Evolutionary conservation across 2,888 invertebrate species (phyloP).

Genomic region (Steinernema carpocapsae): DNA sequence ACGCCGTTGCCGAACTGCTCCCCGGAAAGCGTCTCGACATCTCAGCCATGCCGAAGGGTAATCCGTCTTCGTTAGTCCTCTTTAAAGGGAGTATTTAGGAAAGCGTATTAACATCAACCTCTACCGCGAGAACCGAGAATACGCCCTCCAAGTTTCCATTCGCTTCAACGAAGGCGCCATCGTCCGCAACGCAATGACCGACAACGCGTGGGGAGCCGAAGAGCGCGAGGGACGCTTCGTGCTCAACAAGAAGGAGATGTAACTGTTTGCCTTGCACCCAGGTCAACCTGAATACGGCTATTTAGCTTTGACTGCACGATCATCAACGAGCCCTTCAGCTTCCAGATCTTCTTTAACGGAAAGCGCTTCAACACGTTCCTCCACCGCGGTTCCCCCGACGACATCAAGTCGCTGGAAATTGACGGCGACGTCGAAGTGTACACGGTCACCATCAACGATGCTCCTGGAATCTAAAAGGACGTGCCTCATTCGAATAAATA

Average conservation of each 20-base stretch:
- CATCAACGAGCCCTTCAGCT: conserved; percentile 65
- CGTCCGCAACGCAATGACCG: conserved; percentile 65
- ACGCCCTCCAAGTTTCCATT: conserved; percentile 67
- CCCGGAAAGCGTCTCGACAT: conserved; percentile 67
- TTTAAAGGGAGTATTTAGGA: conserved; percentile 47
- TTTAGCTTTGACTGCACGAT: conserved; percentile 67
- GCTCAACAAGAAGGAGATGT: conserved; percentile 63
- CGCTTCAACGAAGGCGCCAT: conserved; percentile 66
- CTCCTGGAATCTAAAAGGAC: conserved; percentile 51
- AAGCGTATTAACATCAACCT: conserved; percentile 66
- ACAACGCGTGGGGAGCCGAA: conserved; percentile 66
- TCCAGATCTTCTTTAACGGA: conserved; percentile 67
- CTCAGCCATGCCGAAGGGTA: conserved; percentile 63
- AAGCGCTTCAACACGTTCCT: conserved; percentile 60
- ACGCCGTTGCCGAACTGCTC: conserved; percentile 63
- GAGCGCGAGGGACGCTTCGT: conserved; percentile 67
- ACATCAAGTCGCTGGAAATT: conserved; percentile 64
- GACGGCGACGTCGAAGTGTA: conserved; percentile 62
- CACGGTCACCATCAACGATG: conserved; percentile 66
- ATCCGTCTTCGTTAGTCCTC: not conserved
- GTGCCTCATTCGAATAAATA: too few species aligned
- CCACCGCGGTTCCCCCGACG: conserved; percentile 62
- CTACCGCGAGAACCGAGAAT: conserved; percentile 63
- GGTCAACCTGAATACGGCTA: not conserved
- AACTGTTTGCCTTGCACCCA: not conserved